Evolutionary conservation across 2,888 invertebrate genomes (phyloP), one percentile per base, ranked within the genome.

Genomic region (Crossocerus cetratus): DNA sequence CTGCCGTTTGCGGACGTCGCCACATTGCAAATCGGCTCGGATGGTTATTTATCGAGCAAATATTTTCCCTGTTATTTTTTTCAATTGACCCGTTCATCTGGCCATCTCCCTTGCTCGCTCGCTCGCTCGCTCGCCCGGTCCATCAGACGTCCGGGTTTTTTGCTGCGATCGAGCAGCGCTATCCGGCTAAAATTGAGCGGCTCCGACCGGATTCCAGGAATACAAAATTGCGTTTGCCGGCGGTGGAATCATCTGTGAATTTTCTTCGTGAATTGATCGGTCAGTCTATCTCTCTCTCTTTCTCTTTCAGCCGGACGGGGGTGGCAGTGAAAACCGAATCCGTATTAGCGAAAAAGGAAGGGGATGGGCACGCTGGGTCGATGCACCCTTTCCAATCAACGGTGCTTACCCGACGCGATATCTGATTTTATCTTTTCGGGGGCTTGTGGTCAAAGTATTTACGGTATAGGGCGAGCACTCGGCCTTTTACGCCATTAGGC

Each of bases 31-130:
- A 32, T 32, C 56, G 56, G 56, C 13, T 57, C 22, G 23, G 56
- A 57, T 64, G 69, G 22, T 60, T 73, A 73, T 74, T 74, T 74
- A 74, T 69, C 75, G 23, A 63, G 73, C 61, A 75, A 75, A 75
- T 73, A 75, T 75, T 65, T 69, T 69, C 32, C 54, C 63, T 18
- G 75, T 66, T 65, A 69, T 73, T 73, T 69, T 69, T 66, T 72
- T 45, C 61, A 45, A 49, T 61, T 64, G 64, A 68, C 67, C 68
- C 66, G 2, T 73, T 73, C 67, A 68, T 65, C 67, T 65, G 67
- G 62, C 68, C 72, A 57, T 49, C 69, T 65, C 61, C 61, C 65
- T 63, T 57, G 64, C 68, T 73, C 72, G 69, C 62, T 58, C 55
- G 5, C 8, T 3, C 32, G 5, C 32, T 3, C 32, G 0, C 32